These are phyloP conservation scores for Talpa occidentalis DNA, from an alignment of 2,113 vertebrate species.

Conservation along the genomic window DNA sequence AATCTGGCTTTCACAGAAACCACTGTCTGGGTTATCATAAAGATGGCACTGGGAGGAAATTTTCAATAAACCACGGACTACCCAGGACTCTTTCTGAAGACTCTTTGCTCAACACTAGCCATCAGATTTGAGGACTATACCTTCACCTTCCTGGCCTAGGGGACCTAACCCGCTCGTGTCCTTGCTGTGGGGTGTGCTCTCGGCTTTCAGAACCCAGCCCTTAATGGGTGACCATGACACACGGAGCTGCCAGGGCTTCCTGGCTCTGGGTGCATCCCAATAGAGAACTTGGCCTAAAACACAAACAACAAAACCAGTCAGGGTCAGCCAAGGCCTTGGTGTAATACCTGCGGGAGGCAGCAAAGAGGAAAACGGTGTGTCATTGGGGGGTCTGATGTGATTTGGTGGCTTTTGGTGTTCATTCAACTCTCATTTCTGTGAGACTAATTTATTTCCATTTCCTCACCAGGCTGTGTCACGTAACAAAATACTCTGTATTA, in stretches of 20 bases:
- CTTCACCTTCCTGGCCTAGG: neutral
- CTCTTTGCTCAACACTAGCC: neutral
- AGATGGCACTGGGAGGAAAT: neutral
- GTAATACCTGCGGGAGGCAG: neutral
- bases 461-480: neutral
- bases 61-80: neutral
- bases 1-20: slow-evolving; percentile 32
- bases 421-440: slow-evolving; percentile 4
- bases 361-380: neutral
- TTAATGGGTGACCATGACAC: rapidly evolving
- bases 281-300: neutral
- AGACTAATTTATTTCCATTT: neutral
- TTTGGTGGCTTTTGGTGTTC: neutral
- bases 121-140: rapidly evolving
- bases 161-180: neutral
- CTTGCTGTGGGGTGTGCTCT: neutral
- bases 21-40: neutral
- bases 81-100: neutral
- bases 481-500: neutral
- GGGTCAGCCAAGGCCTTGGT: neutral
- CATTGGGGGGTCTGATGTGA: neutral
- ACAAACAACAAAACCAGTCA: neutral
- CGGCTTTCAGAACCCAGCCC: neutral
- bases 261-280: neutral
- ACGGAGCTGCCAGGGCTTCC: rapidly evolving